Conservation (phyloP, 2,113 vertebrate species). For the Muntiacus muntjak region DNA sequence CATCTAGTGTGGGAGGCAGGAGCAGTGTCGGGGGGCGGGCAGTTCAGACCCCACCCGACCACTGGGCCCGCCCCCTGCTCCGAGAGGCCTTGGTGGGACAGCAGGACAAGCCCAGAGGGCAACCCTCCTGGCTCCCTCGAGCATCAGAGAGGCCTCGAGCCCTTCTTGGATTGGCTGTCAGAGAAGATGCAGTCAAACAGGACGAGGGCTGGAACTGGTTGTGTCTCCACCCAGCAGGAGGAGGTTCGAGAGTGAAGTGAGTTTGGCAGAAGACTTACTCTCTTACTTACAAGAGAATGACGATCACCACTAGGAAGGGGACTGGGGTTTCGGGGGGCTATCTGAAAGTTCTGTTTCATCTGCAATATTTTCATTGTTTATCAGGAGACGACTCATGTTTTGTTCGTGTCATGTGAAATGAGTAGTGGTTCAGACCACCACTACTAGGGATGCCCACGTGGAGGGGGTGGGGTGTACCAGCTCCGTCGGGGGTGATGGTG, state of each 20-base stretch:
- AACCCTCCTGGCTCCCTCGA: not conserved
- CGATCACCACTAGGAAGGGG: not conserved
- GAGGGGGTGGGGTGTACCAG: constrained; percentile 80
- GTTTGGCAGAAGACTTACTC: not conserved
- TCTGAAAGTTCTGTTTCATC: not conserved
- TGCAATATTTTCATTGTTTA: not conserved
- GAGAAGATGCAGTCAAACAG: not conserved
- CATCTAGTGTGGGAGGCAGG: constrained; percentile 81
- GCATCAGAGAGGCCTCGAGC: not conserved
- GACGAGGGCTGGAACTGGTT: not conserved
- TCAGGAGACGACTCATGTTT: not conserved
- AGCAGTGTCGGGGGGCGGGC: not conserved
- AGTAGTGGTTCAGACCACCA: not conserved
- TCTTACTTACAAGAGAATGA: not conserved
- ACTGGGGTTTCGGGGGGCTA: not conserved
- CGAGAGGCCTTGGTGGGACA: not conserved
- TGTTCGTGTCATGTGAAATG: not conserved
- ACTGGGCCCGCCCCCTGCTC: not conserved
- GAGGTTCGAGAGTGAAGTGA: not conserved
- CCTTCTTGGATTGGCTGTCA: not conserved
- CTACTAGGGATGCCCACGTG: not conserved
- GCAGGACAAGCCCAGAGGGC: not conserved
- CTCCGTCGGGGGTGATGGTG: constrained; percentile 97
- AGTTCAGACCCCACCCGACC: not conserved
- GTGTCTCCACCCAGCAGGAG: not conserved